Conservation (phyloP, 1,140 invertebrate genomes). For the Kradibia gibbosae region DNA sequence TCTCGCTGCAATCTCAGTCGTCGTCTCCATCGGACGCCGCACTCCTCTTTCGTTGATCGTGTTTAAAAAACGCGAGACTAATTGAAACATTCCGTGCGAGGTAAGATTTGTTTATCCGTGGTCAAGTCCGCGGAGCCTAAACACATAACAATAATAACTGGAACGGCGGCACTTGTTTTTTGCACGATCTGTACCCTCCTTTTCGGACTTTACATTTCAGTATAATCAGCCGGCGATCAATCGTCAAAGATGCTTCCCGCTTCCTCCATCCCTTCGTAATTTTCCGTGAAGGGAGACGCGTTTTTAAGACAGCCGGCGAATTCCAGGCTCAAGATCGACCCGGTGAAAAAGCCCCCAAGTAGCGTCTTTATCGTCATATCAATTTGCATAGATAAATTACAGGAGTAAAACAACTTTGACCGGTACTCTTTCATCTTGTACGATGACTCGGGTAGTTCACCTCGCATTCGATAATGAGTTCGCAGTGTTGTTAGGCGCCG, state of each 20-base stretch:
- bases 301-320: too few relatives aligned
- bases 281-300: too few relatives aligned
- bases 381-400: slow-evolving; percentile 39
- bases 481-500: slow-evolving; percentile 18
- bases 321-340: too few relatives aligned
- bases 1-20: slow-evolving; percentile 20
- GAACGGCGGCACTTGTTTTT: neutral
- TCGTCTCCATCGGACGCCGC: neutral
- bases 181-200: neutral
- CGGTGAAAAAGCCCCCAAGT: too few relatives aligned
- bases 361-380: too few relatives aligned
- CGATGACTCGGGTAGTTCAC: slow-evolving; percentile 30
- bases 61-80: neutral
- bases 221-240: too few relatives aligned
- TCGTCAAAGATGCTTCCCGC: too few relatives aligned
- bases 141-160: slow-evolving; percentile 1
- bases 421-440: slow-evolving; percentile 4
- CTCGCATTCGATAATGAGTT: neutral
- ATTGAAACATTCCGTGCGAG: slow-evolving; percentile 28
- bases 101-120: neutral
- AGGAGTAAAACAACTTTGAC: too few relatives aligned
- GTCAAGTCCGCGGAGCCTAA: neutral
- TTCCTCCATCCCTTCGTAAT: too few relatives aligned
- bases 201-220: too few relatives aligned
- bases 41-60: slow-evolving; percentile 7